Evolutionary conservation across 2,113 vertebrate species (phyloP), one percentile per base, ranked within the genome.

Genomic region (Martes martes): DNA sequence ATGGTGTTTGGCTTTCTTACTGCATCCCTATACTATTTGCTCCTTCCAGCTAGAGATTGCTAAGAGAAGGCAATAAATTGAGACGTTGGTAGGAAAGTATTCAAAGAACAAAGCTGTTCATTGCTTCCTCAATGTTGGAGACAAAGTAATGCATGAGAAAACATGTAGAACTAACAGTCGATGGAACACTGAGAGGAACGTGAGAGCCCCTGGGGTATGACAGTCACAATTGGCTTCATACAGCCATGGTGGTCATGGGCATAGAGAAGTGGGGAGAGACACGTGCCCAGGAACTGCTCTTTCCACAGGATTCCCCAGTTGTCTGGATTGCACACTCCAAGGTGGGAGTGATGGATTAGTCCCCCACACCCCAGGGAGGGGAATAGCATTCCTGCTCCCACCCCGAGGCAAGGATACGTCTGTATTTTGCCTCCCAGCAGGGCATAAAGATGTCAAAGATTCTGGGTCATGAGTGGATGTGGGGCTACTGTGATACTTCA

Each of bases 161-260:
- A 47, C 13, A n/a, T 0, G 0, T 4, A 59, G 76, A 87, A 86
- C 7, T 28, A 45, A 82, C 23, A 63, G 21, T 6, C 23, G 28
- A 39, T 36, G 63, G 21, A 84, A 13, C 13, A 18, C n/a, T 0
- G 1, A 39, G 13, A 39, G 31, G 45, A 92, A 36, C 28, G 0
- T 4, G 2, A 31, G 14, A 24, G 31, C 10, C 5, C 63, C 24
- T 24, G 23, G 26, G 4, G 2, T 47, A 13, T 23, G 36, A 18
- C 26, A 59, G 42, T n/a, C 21, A 33, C 2, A 50, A 4, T 11
- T 15, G 69, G 31, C 16, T 52, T 91, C n/a, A 23, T 2, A 2
- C 11, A 28, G 42, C 71, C 74, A 1, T 0, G 0, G 31, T 0
- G 0, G 11, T 8, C 19, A 1, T 2, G 31, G 39, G 39, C 31